Evolutionary conservation across 2,888 invertebrate species (phyloP).

Genomic region (Pachydiplax longipennis): DNA sequence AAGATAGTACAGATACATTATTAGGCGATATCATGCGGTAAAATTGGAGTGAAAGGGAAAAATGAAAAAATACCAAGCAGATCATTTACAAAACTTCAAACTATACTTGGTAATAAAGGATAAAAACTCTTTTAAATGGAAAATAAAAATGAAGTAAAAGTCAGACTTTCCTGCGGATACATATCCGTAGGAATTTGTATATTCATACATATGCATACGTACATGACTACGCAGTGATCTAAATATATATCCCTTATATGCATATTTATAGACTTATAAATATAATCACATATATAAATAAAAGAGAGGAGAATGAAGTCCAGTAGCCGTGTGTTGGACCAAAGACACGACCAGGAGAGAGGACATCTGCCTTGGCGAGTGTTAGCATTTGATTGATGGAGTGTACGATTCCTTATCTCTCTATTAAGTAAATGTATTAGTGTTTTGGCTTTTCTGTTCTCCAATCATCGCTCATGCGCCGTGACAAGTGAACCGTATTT

Average conservation of each 20-base stretch:
- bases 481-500: neutral
- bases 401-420: slow-evolving; percentile 31
- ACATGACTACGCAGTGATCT: neutral
- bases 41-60: too few species aligned
- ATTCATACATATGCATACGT: neutral
- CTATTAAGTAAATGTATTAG: slow-evolving; percentile 37
- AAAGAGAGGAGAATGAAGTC: neutral
- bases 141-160: too few species aligned
- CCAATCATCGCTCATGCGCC: slow-evolving; percentile 13
- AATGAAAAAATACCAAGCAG: too few species aligned
- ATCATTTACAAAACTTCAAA: too few species aligned
- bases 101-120: too few species aligned
- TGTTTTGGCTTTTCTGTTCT: neutral
- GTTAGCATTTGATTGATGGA: slow-evolving; percentile 32
- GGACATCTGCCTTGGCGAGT: neutral
- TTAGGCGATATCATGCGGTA: too few species aligned
- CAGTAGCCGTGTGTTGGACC: neutral
- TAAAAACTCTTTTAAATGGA: too few species aligned
- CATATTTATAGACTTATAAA: too few species aligned
- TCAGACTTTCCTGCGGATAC: too few species aligned
- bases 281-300: neutral
- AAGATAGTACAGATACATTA: too few species aligned
- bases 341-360: neutral
- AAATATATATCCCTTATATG: too few species aligned
- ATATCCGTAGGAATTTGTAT: neutral